Base-by-base conservation (phyloP, 2,888 invertebrate genomes). In the Sarcophaga carnaria region DNA sequence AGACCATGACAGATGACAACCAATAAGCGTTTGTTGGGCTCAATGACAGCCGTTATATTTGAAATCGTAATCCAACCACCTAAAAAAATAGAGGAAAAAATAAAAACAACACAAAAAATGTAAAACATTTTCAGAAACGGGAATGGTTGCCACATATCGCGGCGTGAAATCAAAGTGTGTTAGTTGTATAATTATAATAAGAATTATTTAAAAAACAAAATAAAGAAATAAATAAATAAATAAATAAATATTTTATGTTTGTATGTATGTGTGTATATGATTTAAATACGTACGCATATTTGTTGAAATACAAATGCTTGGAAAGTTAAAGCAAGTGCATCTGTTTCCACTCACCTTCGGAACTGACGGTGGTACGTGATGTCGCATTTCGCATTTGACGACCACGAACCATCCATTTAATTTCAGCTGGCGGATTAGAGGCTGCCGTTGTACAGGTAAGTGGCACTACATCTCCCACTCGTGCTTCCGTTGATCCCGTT, bases 51-150 rank as follows among this genome's bases (percentile, higher is more conserved):
- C 0, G 97, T 97, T 80, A 98, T 96, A 92, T 98, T 98, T 0
- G 98, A 98, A 0, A 96, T 96, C 0, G 98, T 98, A 80, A 97
- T 96, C 96, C 97, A 98, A 54, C 99, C 99, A 64, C 97, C 97
- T 94, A 95, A 12, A 90, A 86, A 60, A 5, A 27, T 4, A 37
- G 12, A 20, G 20, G 20, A 20, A 2, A 17, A 62, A 25, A 59
- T 64, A 75, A 54, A 71, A 54, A 60, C 11, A 82, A 64, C 80
- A 79, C 37, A 62, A 83, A 83, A 79, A 17, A 37, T 49, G 4
- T 71, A 77, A 75, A 87, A 60, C 59, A 62, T 49, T 49, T 14
- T 14, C 14, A 1, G 2, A 0, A 49, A 49, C 6, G 6, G 27
- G 6, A 27, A 27, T 27, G 27, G 27, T 6, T 27, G 27, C 27